Percentiles rank a stretch among this genome's conserved stretches.
Evolutionary conservation across 2,888 invertebrate species (phyloP).

Genomic region (Fissipunctia ypsillon): DNA sequence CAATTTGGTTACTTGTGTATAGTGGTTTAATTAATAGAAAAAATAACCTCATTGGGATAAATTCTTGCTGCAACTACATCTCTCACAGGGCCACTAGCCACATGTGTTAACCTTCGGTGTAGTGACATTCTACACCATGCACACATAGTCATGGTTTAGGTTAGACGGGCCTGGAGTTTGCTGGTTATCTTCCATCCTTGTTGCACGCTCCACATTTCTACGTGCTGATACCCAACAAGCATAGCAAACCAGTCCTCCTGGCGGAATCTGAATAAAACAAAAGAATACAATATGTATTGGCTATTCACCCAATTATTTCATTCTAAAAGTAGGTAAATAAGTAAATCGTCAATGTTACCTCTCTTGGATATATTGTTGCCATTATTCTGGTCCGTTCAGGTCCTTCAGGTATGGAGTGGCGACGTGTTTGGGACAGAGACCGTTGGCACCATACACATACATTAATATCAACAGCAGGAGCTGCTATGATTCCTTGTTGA

Average conservation of each 20-base stretch:
- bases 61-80: conserved; percentile 2
- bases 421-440: conserved; percentile 3
- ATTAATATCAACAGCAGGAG: background rate
- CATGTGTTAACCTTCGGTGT: background rate
- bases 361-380: background rate
- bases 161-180: conserved; percentile 6
- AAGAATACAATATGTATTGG: background rate
- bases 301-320: background rate
- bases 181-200: background rate
- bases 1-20: no score
- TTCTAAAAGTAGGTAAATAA: background rate
- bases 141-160: conserved; percentile 4
- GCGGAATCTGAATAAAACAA: conserved; percentile 5
- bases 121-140: conserved; percentile 7
- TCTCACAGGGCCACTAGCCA: conserved; percentile 12
- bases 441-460: conserved; percentile 13
- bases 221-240: conserved; percentile 1
- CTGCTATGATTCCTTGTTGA: conserved; percentile 1
- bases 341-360: conserved; percentile 13
- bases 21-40: background rate
- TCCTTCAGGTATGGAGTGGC: conserved; percentile 16
- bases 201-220: conserved; percentile 1
- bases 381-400: conserved; percentile 1
- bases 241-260: conserved; percentile 9
- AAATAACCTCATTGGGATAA: conserved; percentile 12